Conservation (phyloP, 1,140 invertebrate genomes). For the Sipha flava region DNA sequence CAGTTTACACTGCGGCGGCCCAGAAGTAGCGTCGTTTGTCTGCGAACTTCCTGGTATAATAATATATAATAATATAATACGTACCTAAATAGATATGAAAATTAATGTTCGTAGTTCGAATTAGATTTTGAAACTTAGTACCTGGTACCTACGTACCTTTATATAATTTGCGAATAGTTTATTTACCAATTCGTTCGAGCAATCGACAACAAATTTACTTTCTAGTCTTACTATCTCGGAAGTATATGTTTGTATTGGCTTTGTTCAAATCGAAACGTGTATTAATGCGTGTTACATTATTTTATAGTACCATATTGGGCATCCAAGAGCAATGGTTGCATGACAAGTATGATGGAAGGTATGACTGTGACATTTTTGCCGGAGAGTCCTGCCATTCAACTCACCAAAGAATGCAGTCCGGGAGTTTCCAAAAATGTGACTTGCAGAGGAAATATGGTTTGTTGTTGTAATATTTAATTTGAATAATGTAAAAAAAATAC, state of each 20-base stretch:
- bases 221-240: no score
- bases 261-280: not conserved
- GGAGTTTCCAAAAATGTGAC: not conserved
- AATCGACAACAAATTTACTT: no score
- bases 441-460: slow-evolving; percentile 15
- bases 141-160: no score
- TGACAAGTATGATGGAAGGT: slow-evolving; percentile 44
- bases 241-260: no score
- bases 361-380: slow-evolving; percentile 1
- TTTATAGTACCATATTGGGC: slow-evolving; percentile 56
- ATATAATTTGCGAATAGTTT: no score
- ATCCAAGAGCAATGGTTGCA: slow-evolving; percentile 49
- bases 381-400: not conserved
- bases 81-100: no score
- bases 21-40: slow-evolving; percentile 61
- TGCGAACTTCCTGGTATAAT: slow-evolving; percentile 60
- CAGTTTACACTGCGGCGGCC: slow-evolving; percentile 59
- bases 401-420: not conserved
- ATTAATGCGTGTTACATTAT: not conserved
- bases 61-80: not conserved
- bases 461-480: not conserved
- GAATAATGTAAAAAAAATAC: no score
- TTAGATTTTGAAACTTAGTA: no score
- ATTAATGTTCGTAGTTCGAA: no score
- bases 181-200: no score